Evolutionary conservation across 2,888 invertebrate genomes (phyloP), one percentile per base, ranked within the genome.

Genomic region (Leucozona laternaria): DNA sequence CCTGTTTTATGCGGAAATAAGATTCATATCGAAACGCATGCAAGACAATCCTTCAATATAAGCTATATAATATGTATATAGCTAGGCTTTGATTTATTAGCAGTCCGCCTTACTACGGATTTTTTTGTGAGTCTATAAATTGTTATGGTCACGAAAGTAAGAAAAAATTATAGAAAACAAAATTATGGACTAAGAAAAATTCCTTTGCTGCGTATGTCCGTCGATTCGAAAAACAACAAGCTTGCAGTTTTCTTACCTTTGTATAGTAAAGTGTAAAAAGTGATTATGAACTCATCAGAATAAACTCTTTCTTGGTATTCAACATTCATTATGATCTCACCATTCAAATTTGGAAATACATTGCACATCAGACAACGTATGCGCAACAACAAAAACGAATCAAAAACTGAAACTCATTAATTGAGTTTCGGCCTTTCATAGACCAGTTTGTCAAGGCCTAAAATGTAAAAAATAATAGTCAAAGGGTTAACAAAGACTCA

Each of bases 1-100:
- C 4, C 25, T 40, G 31, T 40, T 37, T 37, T 40, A 22, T 60
- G 22, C 22, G 60, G 60, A 60, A 60, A 60, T 13, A 8, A 22
- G 60, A 60, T 40, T 60, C 60, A 60, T 22, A 58, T 58, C 31
- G 2, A 58, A 34, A 58, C 58, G 37, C 58, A 37, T 37, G 53
- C 53, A 13, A 15, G 7, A 4, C 10, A 48, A 48, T n/a, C n/a
- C n/a, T n/a, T n/a, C n/a, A n/a, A n/a, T n/a, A n/a, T n/a, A n/a
- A n/a, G n/a, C n/a, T n/a, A n/a, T n/a, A n/a, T n/a, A n/a, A n/a
- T 20, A 0, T 25, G 25, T 4, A 25, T 7, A 17, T 20, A 20
- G 20, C 48, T 20, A 48, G 20, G 34, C 20, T 37, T 58, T 34
- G 20, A 60, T 60, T 60, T 37, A 6, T 13, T 60, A 40, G 15